A percentile compares a stretch with the other conserved stretches of the same genome.
phyloP scores from a whole-genome alignment of 1,140 invertebrate genomes.

The Heliconius nattereri region DNA sequence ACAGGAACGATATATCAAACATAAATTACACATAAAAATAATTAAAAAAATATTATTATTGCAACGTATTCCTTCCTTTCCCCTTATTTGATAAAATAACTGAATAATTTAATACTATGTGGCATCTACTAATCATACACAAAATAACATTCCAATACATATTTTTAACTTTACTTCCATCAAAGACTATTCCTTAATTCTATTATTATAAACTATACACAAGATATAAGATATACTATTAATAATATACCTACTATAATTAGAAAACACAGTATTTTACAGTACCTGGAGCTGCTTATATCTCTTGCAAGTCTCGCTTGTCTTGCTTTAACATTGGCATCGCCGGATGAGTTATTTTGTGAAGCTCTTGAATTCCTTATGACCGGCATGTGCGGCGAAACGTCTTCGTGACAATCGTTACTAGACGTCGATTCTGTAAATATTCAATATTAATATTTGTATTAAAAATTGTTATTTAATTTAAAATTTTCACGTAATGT shows the following conservation, averaged over 20 bases:
- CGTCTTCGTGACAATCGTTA: constrained; percentile 69
- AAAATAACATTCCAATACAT: too few relatives aligned
- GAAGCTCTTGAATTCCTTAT: constrained; percentile 62
- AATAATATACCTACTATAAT: constrained; percentile 24
- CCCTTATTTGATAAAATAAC: constrained; percentile 72
- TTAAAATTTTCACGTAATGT: background rate
- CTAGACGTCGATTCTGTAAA: constrained; percentile 71
- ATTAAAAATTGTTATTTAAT: constrained; percentile 5
- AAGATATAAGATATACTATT: too few relatives aligned
- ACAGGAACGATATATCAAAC: constrained; percentile 57
- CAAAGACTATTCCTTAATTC: background rate
- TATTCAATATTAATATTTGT: constrained; percentile 1
- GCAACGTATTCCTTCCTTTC: constrained; percentile 66
- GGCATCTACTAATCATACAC: background rate
- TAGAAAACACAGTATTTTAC: background rate
- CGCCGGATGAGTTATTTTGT: constrained; percentile 65
- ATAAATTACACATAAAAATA: constrained; percentile 40
- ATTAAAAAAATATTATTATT: constrained; percentile 37
- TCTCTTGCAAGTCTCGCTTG: constrained; percentile 72
- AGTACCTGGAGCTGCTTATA: constrained; percentile 69
- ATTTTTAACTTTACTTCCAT: background rate
- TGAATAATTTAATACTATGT: background rate
- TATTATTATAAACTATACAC: background rate
- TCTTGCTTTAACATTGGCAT: constrained; percentile 67
- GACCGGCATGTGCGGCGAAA: constrained; percentile 67